A percentile compares a stretch with the other conserved stretches of the same genome.
Evolutionary conservation across 2,888 invertebrate species (phyloP).

Genomic region (Rhagonycha fulva): DNA sequence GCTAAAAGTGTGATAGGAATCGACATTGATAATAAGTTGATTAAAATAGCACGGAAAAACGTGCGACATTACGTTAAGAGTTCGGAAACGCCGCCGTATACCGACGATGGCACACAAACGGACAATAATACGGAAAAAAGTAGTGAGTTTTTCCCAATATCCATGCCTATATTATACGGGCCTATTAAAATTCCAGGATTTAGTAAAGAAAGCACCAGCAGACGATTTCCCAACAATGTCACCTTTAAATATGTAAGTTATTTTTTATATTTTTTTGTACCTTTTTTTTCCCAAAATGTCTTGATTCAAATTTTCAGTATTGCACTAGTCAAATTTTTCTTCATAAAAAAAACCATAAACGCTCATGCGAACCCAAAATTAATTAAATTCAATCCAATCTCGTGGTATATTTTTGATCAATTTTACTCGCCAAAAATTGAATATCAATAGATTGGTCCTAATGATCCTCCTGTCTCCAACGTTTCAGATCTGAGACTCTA

Average conservation of each 20-base stretch:
- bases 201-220: slow-evolving; percentile 50
- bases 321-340: too few relatives aligned
- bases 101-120: slow-evolving; percentile 27
- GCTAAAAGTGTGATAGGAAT: slow-evolving; percentile 89
- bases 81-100: slow-evolving; percentile 47
- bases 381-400: too few relatives aligned
- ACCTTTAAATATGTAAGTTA: slow-evolving; percentile 79
- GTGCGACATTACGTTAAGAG: slow-evolving; percentile 68
- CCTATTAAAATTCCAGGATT: slow-evolving; percentile 69
- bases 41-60: slow-evolving; percentile 75
- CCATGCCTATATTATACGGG: slow-evolving; percentile 87
- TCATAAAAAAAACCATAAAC: too few relatives aligned
- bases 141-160: slow-evolving; percentile 77
- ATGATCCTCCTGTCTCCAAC: too few relatives aligned
- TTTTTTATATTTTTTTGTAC: too few relatives aligned
- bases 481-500: too few relatives aligned
- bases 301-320: too few relatives aligned
- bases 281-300: too few relatives aligned
- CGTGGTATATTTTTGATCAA: too few relatives aligned
- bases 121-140: slow-evolving; percentile 40
- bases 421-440: too few relatives aligned
- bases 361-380: too few relatives aligned
- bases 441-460: too few relatives aligned
- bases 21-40: slow-evolving; percentile 90
- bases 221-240: slow-evolving; percentile 87